Evolutionary conservation across 2,113 vertebrate species (phyloP), one percentile per base, ranked within the genome.

Genomic region (Oreochromis tanganicae): DNA sequence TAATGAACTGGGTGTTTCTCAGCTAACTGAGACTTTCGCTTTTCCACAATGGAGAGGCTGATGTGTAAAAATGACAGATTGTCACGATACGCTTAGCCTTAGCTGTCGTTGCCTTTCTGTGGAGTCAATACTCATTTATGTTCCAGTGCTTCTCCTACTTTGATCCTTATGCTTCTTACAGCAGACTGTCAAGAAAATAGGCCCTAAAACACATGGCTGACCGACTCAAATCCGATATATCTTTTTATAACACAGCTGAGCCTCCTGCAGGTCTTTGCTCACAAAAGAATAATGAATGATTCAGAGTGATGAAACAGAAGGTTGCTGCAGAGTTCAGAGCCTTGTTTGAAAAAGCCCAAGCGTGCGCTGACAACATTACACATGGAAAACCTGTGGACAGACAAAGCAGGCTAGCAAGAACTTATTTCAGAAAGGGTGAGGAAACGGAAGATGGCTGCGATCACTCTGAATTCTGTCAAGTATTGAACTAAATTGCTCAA

Each of bases 201-300:
- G n/a, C 43, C 63, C 24, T 27, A 82, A 88, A 89, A 81, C 63
- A 75, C 75, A 81, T 5, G 82, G 83, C 43, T 71, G 85, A 87
- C 85, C 36, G 29, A 78, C 78, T 84, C 85, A 59, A 75, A 85
- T 84, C 59, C 17, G 7, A 87, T 71, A 71, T 8, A 12, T 85
- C 17, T 79, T 82, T 29, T 71, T 63, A 46, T 79, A 41, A 34
- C 3, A 34, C 83, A 36, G 82, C 55, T 78, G 55, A 82, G 79
- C 61, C 50, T 93, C 78, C 38, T 68, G 48, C 81, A 55, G 87
- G 71, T 88, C 34, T 63, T 75, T 34, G 75, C 87, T 86, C 89
- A 81, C 43, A 88, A 80, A 88, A 29, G 87, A 93, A 91, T 91
- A 91, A 86, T 92, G 84, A 92, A 89, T 88, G 84, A 92, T 88